Base-by-base conservation (phyloP, 2,797 vertebrate genomes). In the Poecile montanus region DNA sequence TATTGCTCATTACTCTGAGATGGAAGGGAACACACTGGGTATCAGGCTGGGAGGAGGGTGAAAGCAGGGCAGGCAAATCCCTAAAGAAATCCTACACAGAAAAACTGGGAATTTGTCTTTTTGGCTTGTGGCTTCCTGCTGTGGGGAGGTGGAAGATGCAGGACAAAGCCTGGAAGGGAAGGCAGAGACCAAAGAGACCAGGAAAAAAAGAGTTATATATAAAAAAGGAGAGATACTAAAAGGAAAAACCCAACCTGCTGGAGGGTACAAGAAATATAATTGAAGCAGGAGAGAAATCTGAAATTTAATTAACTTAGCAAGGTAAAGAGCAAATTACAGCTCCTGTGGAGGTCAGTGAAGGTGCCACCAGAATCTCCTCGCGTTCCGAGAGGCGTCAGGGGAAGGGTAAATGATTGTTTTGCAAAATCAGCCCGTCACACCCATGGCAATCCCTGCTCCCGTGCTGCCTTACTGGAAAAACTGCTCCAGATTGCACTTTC, bases 401-500 rank as follows among this genome's bases (percentile, higher is more conserved):
- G 34, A 61, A 74, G 72, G 83, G 10, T 36, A 53, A 85, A 80
- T 13, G 38, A 68, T 53, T 22, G 85, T 80, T 96, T 77, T 63
- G 74, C 82, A 26, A 72, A 63, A 82, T 36, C 78, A 73, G 81
- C 60, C 20, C 0, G 54, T 85, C 94, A 92, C 91, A 80, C 94
- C 89, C 89, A 72, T 21, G 0, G 27, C 36, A 63, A 40, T 16
- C 29, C 19, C 83, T 0, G 1, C 61, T 77, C 50, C 61, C 0
- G 9, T 73, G 87, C 89, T 83, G 89, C 21, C 1, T 13, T 74
- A 94, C 94, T 10, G 34, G 94, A 94, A 82, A 89, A 95, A 78
- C 93, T 68, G 77, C 63, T 70, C 51, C 29, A 25, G 40, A 67
- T 16, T 77, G 40, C 18, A 23, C 70, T 44, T 80, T 88, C 93